Base-by-base conservation (phyloP, 2,113 vertebrate genomes). In the Stegastes partitus region DNA sequence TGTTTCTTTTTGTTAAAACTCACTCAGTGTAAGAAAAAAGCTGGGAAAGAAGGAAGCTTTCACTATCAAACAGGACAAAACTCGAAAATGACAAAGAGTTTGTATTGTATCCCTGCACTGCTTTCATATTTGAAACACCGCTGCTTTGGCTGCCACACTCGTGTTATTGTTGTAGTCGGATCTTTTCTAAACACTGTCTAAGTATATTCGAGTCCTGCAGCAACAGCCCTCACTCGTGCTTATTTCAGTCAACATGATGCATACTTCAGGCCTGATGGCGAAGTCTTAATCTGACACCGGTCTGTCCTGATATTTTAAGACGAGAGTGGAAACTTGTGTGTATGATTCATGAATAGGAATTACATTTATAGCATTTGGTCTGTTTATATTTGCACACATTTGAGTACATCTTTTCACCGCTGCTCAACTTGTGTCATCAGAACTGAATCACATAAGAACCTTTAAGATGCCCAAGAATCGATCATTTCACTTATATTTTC, bases 101-200 rank as follows among this genome's bases (percentile, higher is more conserved):
- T 4, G 3, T 23, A 3, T 28, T 55, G 18, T 71, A 11, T 21
- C 61, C 28, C 22, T 53, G 11, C 37, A 0, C 19, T n/a, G 10
- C 21, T 57, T 55, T 54, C 3, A 19, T 11, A 12, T 53, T 19
- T 57, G 45, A 73, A 23, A 65, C 57, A 0, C 25, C 3, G 1
- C 16, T 42, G 49, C 79, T 55, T 22, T 49, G 72, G 11, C 79
- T 87, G 69, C 68, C 31, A 67, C 77, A 75, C 59, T 72, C 63
- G 78, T 83, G 83, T 89, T 89, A 62, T 85, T 88, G 78, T 82
- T 82, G 79, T 68, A 76, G 77, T 26, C 23, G 51, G 81, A 89
- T 78, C 83, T 77, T 69, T 69, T 26, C 70, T 76, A 82, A 87
- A 84, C 66, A 77, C 37, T 1, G 45, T 39, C 80, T 83, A 87